Conservation (phyloP, 2,113 vertebrate genomes). For the Microcebus lehilahytsara region DNA sequence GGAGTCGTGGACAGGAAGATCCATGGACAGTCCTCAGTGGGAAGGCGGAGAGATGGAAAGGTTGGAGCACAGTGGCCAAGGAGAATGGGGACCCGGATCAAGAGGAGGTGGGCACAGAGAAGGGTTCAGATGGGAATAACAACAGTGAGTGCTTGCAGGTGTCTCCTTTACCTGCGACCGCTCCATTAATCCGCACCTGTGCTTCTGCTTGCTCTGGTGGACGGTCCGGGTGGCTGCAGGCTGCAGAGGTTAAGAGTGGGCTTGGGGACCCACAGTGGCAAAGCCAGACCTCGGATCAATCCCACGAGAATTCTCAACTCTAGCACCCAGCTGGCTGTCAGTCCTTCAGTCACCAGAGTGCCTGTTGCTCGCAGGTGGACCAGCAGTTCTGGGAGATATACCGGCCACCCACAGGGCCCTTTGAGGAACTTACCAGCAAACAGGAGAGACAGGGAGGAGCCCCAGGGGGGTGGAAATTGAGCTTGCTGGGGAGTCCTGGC, state of each 20-base stretch:
- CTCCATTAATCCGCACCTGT: accelerated
- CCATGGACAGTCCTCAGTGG: background rate
- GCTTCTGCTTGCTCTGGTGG: background rate
- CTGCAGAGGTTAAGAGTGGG: background rate
- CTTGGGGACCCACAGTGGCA: background rate
- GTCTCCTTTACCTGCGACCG: accelerated
- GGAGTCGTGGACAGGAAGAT: background rate
- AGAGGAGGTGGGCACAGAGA: accelerated
- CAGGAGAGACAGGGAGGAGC: background rate
- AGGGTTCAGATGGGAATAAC: background rate
- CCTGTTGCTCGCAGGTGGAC: background rate
- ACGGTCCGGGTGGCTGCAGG: accelerated
- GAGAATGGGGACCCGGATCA: accelerated
- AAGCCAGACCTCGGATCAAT: background rate
- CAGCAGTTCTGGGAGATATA: background rate
- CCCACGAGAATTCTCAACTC: background rate
- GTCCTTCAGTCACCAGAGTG: background rate
- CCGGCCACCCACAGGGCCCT: background rate
- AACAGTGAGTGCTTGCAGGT: accelerated
- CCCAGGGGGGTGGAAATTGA: background rate
- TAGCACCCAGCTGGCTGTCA: background rate
- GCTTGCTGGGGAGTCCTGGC: background rate
- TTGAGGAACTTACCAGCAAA: background rate
- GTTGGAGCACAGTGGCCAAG: accelerated
- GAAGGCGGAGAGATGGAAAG: background rate